Conservation (phyloP, 2,113 vertebrate genomes). For the Burhinus bistriatus region DNA sequence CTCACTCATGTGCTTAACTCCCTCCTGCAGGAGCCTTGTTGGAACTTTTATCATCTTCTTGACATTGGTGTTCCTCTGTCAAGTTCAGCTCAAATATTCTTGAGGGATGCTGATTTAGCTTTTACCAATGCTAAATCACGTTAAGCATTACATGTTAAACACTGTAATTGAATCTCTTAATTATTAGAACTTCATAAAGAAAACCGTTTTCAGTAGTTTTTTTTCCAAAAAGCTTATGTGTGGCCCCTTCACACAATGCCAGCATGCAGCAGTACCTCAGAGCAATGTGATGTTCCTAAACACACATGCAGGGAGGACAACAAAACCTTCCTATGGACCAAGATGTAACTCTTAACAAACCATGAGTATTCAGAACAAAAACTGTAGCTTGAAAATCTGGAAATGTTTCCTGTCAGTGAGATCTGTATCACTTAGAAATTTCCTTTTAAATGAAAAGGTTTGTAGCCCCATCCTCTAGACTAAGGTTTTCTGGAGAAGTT, state of each 20-base stretch:
- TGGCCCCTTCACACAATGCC: background rate
- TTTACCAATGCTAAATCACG: background rate
- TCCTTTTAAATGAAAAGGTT: background rate
- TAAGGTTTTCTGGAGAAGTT: background rate
- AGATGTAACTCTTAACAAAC: background rate
- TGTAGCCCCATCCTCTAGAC: background rate
- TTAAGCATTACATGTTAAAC: background rate
- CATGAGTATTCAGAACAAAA: background rate
- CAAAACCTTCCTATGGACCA: background rate
- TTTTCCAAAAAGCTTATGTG: background rate
- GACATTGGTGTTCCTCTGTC: background rate
- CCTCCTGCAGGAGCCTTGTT: background rate
- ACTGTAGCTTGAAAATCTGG: background rate
- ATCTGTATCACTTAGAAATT: background rate
- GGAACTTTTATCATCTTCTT: background rate
- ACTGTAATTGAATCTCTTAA: background rate
- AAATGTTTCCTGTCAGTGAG: background rate
- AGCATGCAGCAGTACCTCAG: background rate
- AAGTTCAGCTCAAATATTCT: background rate
- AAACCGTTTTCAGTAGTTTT: background rate
- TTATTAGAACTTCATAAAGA: background rate
- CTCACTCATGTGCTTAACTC: background rate
- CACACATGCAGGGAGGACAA: background rate
- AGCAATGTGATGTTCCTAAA: background rate
- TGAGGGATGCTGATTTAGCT: background rate